Evolutionary conservation across 2,797 vertebrate genomes (phyloP), one percentile per base, ranked within the genome.

Genomic region (Molossus molossus): DNA sequence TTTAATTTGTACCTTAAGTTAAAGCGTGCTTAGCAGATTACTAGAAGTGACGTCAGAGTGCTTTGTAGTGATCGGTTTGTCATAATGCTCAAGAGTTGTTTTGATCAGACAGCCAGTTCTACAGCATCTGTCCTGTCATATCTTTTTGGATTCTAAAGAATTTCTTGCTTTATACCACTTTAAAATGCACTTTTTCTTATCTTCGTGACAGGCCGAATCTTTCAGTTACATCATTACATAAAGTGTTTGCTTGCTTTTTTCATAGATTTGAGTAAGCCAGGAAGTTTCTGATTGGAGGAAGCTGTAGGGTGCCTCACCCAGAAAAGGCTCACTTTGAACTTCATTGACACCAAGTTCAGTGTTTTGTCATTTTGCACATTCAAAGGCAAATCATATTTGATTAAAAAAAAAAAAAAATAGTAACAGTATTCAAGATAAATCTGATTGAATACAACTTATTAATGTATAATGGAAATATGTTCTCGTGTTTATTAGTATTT

Each of bases 81-180:
- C 84, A 37, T 45, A n/a, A 29, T 58, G 25, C 62, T 62, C 37
- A 79, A 94, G 45, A 60, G 6, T 79, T 50, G 4, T 77, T 85
- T 83, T 65, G 4, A 50, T 94, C 33, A 87, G 58, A 29, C 7
- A 62, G 3, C 58, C 12, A 57, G 18, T 69, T 81, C 33, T n/a
- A 17, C 60, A 10, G 55, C 25, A 58, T 77, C 87, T 58, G 1
- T 20, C 70, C 57, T 72, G 4, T 65, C 20, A 15, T 60, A 72
- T 92, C 80, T 27, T 84, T 92, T 85, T 86, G 53, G 87, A 53
- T 70, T n/a, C 53, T 88, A 58, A 88, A 73, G 60, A 67, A 62
- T 64, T 45, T 83, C 91, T 95, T 57, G 12, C 80, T 82, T 83
- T 86, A 50, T 40, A 57, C 80, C 57, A n/a, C 57, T 95, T 88